phyloP scores from a whole-genome alignment of 2,888 invertebrate genomes.

The Homarus gammarus region DNA sequence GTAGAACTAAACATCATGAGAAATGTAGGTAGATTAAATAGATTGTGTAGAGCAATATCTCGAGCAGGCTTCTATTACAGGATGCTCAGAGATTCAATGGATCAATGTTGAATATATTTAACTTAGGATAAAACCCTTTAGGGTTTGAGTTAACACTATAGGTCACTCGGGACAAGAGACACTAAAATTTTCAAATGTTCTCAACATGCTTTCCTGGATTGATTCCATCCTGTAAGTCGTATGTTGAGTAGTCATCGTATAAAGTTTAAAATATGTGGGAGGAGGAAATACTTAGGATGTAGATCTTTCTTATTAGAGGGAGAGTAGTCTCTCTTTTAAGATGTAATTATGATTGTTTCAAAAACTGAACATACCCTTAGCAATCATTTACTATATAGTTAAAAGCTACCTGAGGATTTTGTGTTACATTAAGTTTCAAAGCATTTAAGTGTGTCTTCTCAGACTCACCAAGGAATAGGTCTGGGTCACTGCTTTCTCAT shows the following conservation, averaged over 20 bases:
- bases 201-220: constrained; percentile 57
- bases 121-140: neutral
- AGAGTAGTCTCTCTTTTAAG: neutral
- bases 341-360: neutral
- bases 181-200: constrained; percentile 56
- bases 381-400: no score
- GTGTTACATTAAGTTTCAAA: no score
- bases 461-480: no score
- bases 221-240: constrained; percentile 41
- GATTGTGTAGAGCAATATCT: neutral
- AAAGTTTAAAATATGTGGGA: neutral
- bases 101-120: neutral
- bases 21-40: neutral
- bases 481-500: no score
- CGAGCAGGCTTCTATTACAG: neutral
- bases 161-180: constrained; percentile 49
- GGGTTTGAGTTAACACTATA: constrained; percentile 42
- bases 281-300: neutral
- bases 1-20: neutral
- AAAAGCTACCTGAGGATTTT: no score
- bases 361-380: neutral
- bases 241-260: constrained; percentile 24
- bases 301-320: neutral
- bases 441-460: no score
- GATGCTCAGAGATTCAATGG: neutral